Evolutionary conservation across 2,113 vertebrate species (phyloP), one percentile per base, ranked within the genome.

Genomic region (Oenanthe melanoleuca): DNA sequence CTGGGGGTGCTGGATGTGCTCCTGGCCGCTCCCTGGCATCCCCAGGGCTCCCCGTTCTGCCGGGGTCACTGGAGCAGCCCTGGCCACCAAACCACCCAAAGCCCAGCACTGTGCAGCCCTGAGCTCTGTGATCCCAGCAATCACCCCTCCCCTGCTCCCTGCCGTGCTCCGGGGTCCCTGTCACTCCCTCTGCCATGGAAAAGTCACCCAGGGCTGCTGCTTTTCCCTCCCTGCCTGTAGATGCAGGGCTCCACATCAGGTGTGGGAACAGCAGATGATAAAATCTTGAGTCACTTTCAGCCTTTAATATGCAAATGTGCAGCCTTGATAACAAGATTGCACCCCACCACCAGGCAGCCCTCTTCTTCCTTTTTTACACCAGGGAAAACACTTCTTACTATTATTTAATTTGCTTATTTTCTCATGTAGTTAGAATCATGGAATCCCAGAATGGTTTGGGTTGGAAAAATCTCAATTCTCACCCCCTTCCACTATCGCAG

Each of bases 221-320:
- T 3, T 79, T 78, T 42, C 90, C 80, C 84, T 3, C 86, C 73
- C 50, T 22, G 73, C 86, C 95, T 45, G 49, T 4, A 57, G 73
- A 40, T 5, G 14, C 37, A 5, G 80, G 64, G 64, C 5, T 71
- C 79, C 84, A 59, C 81, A 86, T 72, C 87, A 75, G 86, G 72
- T 56, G 91, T 78, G 94, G 74, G 81, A 95, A 61, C 78, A 88
- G 85, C 88, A 66, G 79, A 82, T 50, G 86, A 96, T 53, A 84
- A 77, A 89, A 57, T 26, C 87, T 77, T 61, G 72, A 69, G 66
- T 89, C 61, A 49, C 69, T 89, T 75, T 57, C 81, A 92, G 89
- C 80, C 91, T 85, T 89, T 69, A 64, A 61, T 31, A 93, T 72
- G 75, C 42, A 73, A 81, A 73, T 19, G 50, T 19, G 22, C 40